Conservation (phyloP, 2,797 vertebrate species). For the Gymnodraco acuticeps region DNA sequence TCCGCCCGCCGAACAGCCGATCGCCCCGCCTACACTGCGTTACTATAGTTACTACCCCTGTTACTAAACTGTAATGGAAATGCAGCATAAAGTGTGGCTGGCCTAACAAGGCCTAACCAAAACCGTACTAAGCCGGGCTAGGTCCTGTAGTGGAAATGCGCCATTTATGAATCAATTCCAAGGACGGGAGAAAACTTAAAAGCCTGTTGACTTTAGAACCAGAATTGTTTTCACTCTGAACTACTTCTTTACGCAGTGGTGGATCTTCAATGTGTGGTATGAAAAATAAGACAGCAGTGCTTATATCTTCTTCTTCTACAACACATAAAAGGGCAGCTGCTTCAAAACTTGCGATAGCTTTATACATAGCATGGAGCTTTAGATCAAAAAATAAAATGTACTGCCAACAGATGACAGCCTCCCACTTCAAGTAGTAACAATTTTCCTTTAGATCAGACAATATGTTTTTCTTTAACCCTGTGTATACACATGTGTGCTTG, state of each 20-base stretch:
- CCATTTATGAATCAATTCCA: conserved; percentile 55
- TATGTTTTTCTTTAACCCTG: conserved; percentile 56
- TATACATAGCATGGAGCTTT: neutral
- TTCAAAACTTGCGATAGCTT: conserved; percentile 8
- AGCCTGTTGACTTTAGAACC: conserved; percentile 35
- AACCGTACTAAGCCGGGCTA: too few relatives aligned
- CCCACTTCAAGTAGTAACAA: conserved; percentile 12
- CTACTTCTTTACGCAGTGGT: conserved; percentile 15
- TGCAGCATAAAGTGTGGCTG: too few relatives aligned
- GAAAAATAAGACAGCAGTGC: conserved; percentile 33
- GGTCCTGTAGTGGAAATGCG: too few relatives aligned
- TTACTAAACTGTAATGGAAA: too few relatives aligned
- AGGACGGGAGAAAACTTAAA: conserved; percentile 42
- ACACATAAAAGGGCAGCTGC: conserved; percentile 24
- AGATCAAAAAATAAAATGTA: conserved; percentile 41
- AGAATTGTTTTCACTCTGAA: conserved; percentile 35
- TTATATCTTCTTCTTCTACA: conserved; percentile 22
- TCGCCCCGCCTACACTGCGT: too few relatives aligned
- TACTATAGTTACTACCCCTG: too few relatives aligned
- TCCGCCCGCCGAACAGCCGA: too few relatives aligned
- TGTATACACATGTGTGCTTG: conserved; percentile 30
- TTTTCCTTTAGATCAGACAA: conserved; percentile 56
- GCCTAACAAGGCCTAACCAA: too few relatives aligned
- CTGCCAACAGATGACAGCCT: conserved; percentile 36
- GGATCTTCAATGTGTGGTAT: conserved; percentile 30